Base-by-base conservation (phyloP, 2,113 vertebrate genomes). In the Lophotis ruficrista region DNA sequence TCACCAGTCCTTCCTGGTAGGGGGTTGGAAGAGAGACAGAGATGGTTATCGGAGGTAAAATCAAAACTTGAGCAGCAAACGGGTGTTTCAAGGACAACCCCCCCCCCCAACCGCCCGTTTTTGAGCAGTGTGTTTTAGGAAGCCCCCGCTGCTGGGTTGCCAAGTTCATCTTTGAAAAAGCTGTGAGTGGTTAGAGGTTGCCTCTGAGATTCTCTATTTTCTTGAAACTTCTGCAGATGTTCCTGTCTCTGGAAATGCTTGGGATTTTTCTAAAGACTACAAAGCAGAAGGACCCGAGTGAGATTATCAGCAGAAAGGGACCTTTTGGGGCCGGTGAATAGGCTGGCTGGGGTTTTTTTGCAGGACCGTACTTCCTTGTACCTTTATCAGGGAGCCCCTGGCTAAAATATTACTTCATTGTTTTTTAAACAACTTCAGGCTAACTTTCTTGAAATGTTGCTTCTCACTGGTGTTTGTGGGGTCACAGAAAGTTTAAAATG, bases 1-100 rank as follows among this genome's bases (percentile, higher is more conserved):
- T 95, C 81, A 65, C 96, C 8, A 1, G 65, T 81, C 90, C 86
- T 95, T 97, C 94, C 94, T 96, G 94, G 88, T 83, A 68, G 71
- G 86, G 70, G 76, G 60, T 89, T 94, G 93, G 93, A 90, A 83
- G 56, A 90, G 38, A 79, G 76, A 75, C 77, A 92, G 94, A 94
- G 91, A 76, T 95, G 51, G 62, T 92, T 94, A 92, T 96, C 90
- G 0, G 86, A 20, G 4, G 1, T 54, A 48, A 79, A 19, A 83
- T 84, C 86, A 94, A 54, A 84, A 71, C 83, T 51, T 22, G 24
- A 72, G 65, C 84, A 41, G 64, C 77, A 68, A 78, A 53, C 13
- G 25, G 12, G 48, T 30, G 70, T 56, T 84, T 90, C 69, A 70
- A 90, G 92, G 79, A 73, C 80, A 92, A 72, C 5, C 9, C 16